A percentile compares a stretch with the other conserved stretches of the same genome.
Evolutionary conservation across 2,888 invertebrate genomes (phyloP).

Genomic region (Belgica antarctica): DNA sequence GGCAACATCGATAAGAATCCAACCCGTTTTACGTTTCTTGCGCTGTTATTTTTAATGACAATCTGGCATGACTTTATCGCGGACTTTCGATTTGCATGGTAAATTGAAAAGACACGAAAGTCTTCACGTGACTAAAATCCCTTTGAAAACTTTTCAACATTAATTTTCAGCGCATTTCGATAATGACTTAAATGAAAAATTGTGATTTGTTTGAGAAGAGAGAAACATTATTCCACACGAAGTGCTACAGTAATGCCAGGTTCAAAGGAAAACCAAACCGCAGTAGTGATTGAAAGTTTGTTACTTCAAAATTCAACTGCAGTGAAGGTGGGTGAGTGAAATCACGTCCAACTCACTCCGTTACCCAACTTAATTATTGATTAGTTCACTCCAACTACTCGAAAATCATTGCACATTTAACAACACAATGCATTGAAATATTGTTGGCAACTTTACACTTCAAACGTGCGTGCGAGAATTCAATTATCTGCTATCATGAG

Average conservation of each 20-base stretch:
- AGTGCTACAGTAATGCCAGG: background rate
- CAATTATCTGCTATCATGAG: conserved; percentile 13
- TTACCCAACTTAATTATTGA: conserved; percentile 22
- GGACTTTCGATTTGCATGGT: background rate
- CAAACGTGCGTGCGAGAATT: conserved; percentile 12
- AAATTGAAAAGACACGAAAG: background rate
- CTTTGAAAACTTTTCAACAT: background rate
- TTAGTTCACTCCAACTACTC: background rate
- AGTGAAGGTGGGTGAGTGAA: background rate
- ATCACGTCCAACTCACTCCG: background rate
- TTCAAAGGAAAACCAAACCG: background rate
- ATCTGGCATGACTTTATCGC: conserved; percentile 3
- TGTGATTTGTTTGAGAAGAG: too few species aligned
- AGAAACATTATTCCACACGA: background rate
- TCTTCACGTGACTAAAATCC: background rate
- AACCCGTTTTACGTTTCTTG: too few species aligned
- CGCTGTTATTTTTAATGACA: conserved; percentile 25
- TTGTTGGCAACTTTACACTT: conserved; percentile 28
- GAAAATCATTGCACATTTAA: background rate
- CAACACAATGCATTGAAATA: background rate
- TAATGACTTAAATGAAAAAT: background rate
- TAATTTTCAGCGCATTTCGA: conserved; percentile 1
- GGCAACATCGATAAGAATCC: conserved; percentile 13
- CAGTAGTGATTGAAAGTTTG: conserved; percentile 15
- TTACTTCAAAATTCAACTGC: background rate